Conservation (phyloP, 2,888 invertebrate genomes). For the Agrilus mali region DNA sequence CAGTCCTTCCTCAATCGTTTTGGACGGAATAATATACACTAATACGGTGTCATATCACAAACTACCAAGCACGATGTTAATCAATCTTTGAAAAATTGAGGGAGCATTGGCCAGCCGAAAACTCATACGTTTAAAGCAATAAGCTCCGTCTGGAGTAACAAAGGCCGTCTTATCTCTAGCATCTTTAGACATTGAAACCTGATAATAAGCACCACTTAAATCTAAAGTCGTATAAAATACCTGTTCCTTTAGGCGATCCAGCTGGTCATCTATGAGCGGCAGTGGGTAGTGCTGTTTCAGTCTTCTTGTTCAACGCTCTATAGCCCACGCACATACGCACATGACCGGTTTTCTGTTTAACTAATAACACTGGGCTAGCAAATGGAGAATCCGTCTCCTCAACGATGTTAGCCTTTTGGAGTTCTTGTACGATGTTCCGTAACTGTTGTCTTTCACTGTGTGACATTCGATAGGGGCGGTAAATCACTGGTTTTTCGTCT, state of each 20-base stretch:
- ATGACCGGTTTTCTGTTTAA: constrained; percentile 12
- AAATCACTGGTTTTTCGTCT: constrained; percentile 12
- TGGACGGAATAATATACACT: constrained; percentile 7
- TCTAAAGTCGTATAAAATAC: constrained; percentile 17
- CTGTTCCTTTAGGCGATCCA: constrained; percentile 19
- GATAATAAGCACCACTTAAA: constrained; percentile 17
- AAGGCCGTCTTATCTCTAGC: constrained; percentile 18
- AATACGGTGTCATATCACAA: constrained; percentile 4
- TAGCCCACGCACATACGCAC: constrained; percentile 14
- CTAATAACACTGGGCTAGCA: constrained; percentile 9
- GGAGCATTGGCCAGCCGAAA: constrained; percentile 22
- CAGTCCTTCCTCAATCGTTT: constrained; percentile 4
- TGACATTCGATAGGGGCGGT: constrained; percentile 18
- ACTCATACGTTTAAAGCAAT: too few species aligned
- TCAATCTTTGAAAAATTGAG: constrained; percentile 17
- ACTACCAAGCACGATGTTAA: constrained; percentile 7
- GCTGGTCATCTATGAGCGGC: too few species aligned
- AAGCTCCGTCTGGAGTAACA: constrained; percentile 19
- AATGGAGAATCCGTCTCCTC: constrained; percentile 13
- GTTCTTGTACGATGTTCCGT: constrained; percentile 12
- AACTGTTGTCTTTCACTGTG: constrained; percentile 12
- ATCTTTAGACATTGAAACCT: constrained; percentile 15
- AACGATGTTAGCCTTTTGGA: constrained; percentile 9
- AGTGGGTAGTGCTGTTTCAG: constrained; percentile 18
- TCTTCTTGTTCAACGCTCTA: constrained; percentile 16